Base-by-base conservation (phyloP, 1,140 invertebrate genomes). In the Chironomus tepperi region DNA sequence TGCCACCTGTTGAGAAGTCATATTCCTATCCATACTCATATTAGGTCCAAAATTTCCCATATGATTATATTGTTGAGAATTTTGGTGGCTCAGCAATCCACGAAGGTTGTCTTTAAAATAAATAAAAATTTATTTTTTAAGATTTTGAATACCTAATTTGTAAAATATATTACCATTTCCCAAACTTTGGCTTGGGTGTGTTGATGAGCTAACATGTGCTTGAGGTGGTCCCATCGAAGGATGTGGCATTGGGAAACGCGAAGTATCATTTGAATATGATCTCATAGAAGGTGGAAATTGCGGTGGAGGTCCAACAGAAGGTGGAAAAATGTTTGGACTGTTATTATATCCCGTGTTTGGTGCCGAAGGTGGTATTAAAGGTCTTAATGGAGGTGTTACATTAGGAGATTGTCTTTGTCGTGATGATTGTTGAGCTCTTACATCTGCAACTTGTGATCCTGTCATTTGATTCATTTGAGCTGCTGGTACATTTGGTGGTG, bases 341-440 rank as follows among this genome's bases (percentile, higher is more conserved):
- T 81, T 81, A 74, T 81, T 80, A 64, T 79, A 79, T 2, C 77
- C 80, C 75, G 79, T 80, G 3, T 76, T 78, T 7, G 79, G 78
- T 7, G 79, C 77, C 0, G 81, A 79, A 2, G 81, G 80, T 42
- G 80, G 83, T 76, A 81, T 77, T 64, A 75, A 82, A 18, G 77
- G 83, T 74, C 78, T 80, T 76, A 81, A 78, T 43, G 83, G 84
- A 43, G 81, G 82, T 6, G 80, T 80, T 77, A 83, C 81, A 75
- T 82, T 81, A 15, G 82, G 81, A 75, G 80, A 81, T 34, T 79
- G 83, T 43, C 83, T 83, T 19, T 84, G 84, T 43, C 84, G 85
- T 75, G 84, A 80, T 67, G 83, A 79, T 79, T 84, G 79, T 75
- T 76, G 77, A 76, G 78, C 77, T 78, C 75, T 77, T 77, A 75